These are phyloP conservation scores for Bombus pascuorum DNA, from an alignment of 1,140 invertebrate genomes.

Conservation along the genomic window DNA sequence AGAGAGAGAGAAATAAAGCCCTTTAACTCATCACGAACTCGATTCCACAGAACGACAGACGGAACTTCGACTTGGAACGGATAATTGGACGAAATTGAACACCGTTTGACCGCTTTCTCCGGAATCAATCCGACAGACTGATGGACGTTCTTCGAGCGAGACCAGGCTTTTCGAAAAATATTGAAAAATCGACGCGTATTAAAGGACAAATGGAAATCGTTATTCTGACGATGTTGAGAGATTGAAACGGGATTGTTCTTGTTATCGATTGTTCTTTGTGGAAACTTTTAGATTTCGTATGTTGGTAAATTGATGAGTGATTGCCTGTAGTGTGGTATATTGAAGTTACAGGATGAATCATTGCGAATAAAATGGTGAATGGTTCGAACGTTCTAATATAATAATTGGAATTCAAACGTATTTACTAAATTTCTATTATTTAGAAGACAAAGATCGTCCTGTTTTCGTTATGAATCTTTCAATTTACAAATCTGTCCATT, in stretches of 20 bases:
- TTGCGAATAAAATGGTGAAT: background rate
- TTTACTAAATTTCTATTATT: too few species aligned
- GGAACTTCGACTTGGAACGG: slow-evolving; percentile 19
- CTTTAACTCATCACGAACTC: slow-evolving; percentile 12
- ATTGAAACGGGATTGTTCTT: slow-evolving; percentile 16
- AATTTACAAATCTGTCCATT: background rate
- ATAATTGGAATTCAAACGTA: background rate
- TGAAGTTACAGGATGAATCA: background rate
- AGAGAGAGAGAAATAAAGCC: background rate
- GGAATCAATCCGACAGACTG: slow-evolving; percentile 12
- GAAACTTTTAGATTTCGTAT: background rate
- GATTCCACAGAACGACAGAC: background rate
- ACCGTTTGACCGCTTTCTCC: slow-evolving; percentile 20
- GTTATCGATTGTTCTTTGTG: background rate
- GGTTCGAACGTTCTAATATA: background rate
- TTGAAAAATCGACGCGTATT: slow-evolving; percentile 11
- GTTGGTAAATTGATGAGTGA: background rate
- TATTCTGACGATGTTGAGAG: slow-evolving; percentile 1
- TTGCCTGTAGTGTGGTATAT: background rate
- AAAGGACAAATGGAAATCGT: background rate
- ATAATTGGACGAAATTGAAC: slow-evolving; percentile 33
- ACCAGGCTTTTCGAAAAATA: slow-evolving; percentile 13
- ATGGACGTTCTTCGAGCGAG: slow-evolving; percentile 1
- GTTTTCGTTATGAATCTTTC: too few species aligned
- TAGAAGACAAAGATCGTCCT: too few species aligned